Conservation (phyloP, 2,113 vertebrate species). For the Onychostruthus taczanowskii region DNA sequence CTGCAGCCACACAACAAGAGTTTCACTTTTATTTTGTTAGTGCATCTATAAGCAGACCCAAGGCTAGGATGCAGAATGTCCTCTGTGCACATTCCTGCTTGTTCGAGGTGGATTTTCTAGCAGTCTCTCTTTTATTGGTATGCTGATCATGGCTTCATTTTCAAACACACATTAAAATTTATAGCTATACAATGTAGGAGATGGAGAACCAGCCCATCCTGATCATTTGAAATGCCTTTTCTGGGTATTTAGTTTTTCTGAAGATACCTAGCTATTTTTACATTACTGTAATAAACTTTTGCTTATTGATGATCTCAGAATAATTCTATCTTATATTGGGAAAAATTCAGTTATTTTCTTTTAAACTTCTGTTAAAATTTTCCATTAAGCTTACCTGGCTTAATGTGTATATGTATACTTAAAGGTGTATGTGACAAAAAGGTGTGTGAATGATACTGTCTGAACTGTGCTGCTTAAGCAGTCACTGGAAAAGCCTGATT, state of each 20-base stretch:
- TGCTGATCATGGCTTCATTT: background rate
- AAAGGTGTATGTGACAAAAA: background rate
- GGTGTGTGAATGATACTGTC: background rate
- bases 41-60: background rate
- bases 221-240: background rate
- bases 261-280: conserved; percentile 22
- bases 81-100: background rate
- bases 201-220: background rate
- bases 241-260: conserved; percentile 13
- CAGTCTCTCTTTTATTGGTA: background rate
- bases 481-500: background rate
- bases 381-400: background rate
- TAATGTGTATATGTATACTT: background rate
- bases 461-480: background rate
- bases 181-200: background rate
- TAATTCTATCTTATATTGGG: background rate
- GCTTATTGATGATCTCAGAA: conserved; percentile 29
- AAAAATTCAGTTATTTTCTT: conserved; percentile 14
- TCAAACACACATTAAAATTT: background rate
- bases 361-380: background rate
- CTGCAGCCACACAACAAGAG: background rate
- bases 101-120: background rate
- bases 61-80: background rate
- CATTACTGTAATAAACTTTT: background rate
- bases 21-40: background rate